Evolutionary conservation across 2,113 vertebrate species (phyloP), one percentile per base, ranked within the genome.

Genomic region (Cercocebus atys): DNA sequence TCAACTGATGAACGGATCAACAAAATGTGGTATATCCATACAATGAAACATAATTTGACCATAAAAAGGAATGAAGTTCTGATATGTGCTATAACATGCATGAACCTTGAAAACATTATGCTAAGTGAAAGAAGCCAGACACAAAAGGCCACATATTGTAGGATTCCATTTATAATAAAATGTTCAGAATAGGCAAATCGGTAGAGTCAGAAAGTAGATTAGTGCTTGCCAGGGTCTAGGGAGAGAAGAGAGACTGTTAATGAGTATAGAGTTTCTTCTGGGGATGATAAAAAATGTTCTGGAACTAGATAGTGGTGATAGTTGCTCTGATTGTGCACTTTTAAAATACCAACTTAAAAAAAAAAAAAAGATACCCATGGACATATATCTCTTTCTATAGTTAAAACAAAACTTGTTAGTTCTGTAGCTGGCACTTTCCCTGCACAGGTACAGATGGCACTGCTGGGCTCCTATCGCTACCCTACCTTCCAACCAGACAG

Each of bases 341-440:
- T n/a, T 25, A 91, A 86, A 90, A 93, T 72, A 91, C n/a, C 43
- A 95, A 64, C 27, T 35, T 47, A 81, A 84, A 70, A 68, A 81
- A 84, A 70, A 68, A 12, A 81, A 84, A 70, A 68, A 30, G 5
- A 66, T 72, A 18, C 8, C 13, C 88, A 2, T 35, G 27, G 45
- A 68, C 27, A 43, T 38, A 7, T 32, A 85, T 59, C 17, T 82
- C 35, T 88, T 55, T 88, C 50, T 90, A 9, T 52, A 25, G 38
- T 66, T 35, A 20, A 72, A 78, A n/a, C n/a, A 17, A 75, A n/a
- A 13, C 30, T 22, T 52, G 40, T 72, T 43, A 40, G 27, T 50
- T 83, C 52, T 88, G n/a, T 14, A 43, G 27, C 55, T 50, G 38
- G 13, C 55, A n/a, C 35, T 23, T n/a, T 7, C 12, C 16, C 52